Conservation (phyloP, 1,140 invertebrate genomes). For the Phthorimaea operculella region DNA sequence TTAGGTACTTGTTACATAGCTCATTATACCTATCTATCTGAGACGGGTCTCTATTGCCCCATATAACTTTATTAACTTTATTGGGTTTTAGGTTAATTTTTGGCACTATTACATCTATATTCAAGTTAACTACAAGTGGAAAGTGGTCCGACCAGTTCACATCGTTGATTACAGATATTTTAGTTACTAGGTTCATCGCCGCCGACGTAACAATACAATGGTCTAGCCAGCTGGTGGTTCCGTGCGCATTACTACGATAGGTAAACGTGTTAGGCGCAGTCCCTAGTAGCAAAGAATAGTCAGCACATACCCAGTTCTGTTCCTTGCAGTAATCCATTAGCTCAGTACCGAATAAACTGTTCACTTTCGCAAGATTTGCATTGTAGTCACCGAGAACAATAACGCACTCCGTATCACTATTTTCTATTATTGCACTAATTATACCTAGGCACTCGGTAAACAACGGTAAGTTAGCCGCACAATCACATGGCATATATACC, state of each 20-base stretch:
- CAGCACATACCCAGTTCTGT: not conserved
- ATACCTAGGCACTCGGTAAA: not conserved
- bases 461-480: not conserved
- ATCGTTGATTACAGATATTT: not conserved
- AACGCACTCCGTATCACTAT: not conserved
- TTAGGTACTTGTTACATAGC: not conserved
- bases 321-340: not conserved
- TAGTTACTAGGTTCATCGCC: not conserved
- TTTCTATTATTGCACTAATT: constrained; percentile 6
- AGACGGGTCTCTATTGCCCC: not conserved
- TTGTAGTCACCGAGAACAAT: not conserved
- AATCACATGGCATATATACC: constrained; percentile 3
- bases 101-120: not conserved
- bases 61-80: not conserved
- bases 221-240: not conserved
- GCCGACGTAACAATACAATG: not conserved
- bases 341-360: not conserved
- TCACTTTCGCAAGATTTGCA: not conserved
- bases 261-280: not conserved
- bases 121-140: not conserved
- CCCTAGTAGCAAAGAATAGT: not conserved
- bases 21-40: not conserved
- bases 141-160: not conserved
- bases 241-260: not conserved
- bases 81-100: not conserved